A percentile compares a stretch with the other conserved stretches of the same genome.
phyloP scores from a whole-genome alignment of 2,888 invertebrate species.

The Serrognathus titanus region DNA sequence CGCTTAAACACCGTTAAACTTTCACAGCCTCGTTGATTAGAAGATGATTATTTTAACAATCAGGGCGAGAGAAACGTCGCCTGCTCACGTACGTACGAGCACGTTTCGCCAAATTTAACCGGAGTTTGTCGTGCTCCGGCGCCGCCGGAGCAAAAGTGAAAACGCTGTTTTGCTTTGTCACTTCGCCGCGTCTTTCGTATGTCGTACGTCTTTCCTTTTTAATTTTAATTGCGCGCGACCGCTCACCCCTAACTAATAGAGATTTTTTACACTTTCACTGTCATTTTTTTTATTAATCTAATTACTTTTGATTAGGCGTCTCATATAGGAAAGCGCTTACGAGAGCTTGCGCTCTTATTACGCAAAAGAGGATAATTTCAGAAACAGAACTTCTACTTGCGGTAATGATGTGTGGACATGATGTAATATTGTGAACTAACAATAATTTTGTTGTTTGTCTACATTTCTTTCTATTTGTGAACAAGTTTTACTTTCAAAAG shows the following conservation, averaged over 20 bases:
- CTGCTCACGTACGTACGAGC: neutral
- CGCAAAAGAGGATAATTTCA: no score
- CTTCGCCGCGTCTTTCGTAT: constrained; percentile 18
- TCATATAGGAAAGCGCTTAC: neutral
- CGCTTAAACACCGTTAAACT: constrained; percentile 33
- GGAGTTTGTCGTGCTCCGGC: constrained; percentile 1
- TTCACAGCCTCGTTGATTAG: constrained; percentile 34
- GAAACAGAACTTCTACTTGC: no score
- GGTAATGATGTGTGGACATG: no score
- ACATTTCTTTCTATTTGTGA: no score
- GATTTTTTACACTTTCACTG: constrained; percentile 6
- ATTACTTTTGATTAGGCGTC: constrained; percentile 3
- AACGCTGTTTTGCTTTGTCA: constrained; percentile 22
- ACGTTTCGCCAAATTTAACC: neutral
- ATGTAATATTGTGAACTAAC: no score
- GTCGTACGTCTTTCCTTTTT: constrained; percentile 11
- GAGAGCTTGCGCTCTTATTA: no score
- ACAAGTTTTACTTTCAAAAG: no score
- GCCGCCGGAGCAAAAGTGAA: constrained; percentile 20
- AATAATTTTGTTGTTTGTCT: no score
- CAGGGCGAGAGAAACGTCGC: constrained; percentile 20
- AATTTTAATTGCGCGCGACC: constrained; percentile 14
- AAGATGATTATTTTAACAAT: constrained; percentile 26
- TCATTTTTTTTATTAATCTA: constrained; percentile 8
- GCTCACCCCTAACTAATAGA: neutral